Conservation (phyloP, 2,888 invertebrate species). For the Erannis defoliaria region DNA sequence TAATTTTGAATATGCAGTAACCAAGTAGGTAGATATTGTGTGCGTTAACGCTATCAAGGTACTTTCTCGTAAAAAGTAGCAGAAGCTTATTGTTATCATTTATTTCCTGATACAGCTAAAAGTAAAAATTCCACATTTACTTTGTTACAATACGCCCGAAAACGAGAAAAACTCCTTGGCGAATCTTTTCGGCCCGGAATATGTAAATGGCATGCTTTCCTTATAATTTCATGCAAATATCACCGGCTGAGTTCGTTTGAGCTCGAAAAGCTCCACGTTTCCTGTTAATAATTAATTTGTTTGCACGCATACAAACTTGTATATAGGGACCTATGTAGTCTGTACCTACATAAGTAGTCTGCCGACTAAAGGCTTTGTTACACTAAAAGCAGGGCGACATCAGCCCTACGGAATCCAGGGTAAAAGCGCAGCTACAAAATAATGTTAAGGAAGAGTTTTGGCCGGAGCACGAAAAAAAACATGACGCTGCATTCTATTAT, state of each 20-base stretch:
- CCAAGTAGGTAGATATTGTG: too few relatives aligned
- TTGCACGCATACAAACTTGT: constrained; percentile 67
- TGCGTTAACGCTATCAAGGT: too few relatives aligned
- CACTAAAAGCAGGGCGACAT: not conserved
- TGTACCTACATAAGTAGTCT: not conserved
- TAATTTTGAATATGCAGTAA: too few relatives aligned
- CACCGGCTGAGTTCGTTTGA: constrained; percentile 59
- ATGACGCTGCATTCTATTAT: too few relatives aligned
- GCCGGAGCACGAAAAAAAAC: too few relatives aligned
- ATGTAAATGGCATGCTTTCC: constrained; percentile 44
- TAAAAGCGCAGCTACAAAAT: too few relatives aligned
- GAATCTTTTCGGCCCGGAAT: constrained; percentile 32
- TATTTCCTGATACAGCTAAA: not conserved
- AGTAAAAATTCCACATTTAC: not conserved
- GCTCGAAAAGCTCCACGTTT: constrained; percentile 55
- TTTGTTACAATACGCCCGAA: constrained; percentile 6
- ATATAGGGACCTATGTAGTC: not conserved
- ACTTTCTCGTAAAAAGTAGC: too few relatives aligned
- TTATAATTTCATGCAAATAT: constrained; percentile 61
- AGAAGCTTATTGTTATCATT: not conserved
- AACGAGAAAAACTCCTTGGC: constrained; percentile 36
- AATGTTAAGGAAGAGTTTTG: too few relatives aligned
- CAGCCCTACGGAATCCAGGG: too few relatives aligned
- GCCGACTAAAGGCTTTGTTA: not conserved
- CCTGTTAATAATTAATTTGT: constrained; percentile 78